phyloP scores from a whole-genome alignment of 2,888 invertebrate genomes.

The Drosophila pegasa region DNA sequence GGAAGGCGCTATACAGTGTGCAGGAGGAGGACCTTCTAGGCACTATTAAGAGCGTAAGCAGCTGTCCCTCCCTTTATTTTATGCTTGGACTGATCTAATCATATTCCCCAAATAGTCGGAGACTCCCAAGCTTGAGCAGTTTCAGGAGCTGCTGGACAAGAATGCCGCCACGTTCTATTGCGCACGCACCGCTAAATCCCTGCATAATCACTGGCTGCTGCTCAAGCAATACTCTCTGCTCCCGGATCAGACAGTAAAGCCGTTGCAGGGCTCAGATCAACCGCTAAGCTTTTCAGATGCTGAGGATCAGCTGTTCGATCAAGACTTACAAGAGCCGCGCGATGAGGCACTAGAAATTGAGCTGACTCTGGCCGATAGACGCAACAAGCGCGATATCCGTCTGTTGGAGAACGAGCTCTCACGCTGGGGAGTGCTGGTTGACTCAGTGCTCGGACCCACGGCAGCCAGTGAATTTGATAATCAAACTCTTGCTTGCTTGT shows the following conservation, averaged over 20 bases:
- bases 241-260: slow-evolving; percentile 93
- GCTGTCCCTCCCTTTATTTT: not conserved
- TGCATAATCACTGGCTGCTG: slow-evolving; percentile 95
- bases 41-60: slow-evolving; percentile 90
- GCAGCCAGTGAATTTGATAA: slow-evolving; percentile 94
- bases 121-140: slow-evolving; percentile 90
- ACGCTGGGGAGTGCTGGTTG: slow-evolving; percentile 96
- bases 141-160: slow-evolving; percentile 93
- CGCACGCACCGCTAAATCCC: slow-evolving; percentile 93
- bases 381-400: slow-evolving; percentile 94
- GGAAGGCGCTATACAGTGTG: slow-evolving; percentile 94
- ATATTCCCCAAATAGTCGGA: slow-evolving; percentile 86
- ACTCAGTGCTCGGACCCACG: slow-evolving; percentile 93
- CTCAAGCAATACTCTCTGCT: slow-evolving; percentile 96
- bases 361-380: slow-evolving; percentile 89
- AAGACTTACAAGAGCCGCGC: slow-evolving; percentile 91
- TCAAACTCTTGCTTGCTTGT: slow-evolving; percentile 95
- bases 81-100: not conserved
- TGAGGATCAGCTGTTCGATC: slow-evolving; percentile 94
- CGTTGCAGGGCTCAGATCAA: slow-evolving; percentile 87
- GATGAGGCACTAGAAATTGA: slow-evolving; percentile 94
- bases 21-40: slow-evolving; percentile 95
- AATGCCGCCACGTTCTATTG: slow-evolving; percentile 95
- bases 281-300: slow-evolving; percentile 94
- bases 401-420: slow-evolving; percentile 94